phyloP scores from a whole-genome alignment of 2,113 vertebrate species.

The Nothobranchius furzeri region DNA sequence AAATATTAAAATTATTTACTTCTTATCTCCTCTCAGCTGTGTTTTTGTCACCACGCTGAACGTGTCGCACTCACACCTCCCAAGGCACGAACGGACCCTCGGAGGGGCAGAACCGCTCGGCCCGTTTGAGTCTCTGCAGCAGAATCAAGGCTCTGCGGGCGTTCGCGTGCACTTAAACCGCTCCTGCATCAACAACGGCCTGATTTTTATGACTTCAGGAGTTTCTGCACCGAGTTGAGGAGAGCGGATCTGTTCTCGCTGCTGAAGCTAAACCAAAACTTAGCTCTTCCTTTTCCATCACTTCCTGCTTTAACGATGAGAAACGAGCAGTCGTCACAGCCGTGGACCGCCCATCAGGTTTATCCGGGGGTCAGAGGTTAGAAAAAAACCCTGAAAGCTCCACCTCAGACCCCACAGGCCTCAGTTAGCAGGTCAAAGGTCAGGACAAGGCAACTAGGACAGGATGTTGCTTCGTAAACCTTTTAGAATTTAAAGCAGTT shows the following conservation, averaged over 20 bases:
- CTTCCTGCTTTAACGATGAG: no score
- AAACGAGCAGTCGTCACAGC: background rate
- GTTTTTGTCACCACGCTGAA: constrained; percentile 49
- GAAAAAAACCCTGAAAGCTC: background rate
- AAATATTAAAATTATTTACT: constrained; percentile 75
- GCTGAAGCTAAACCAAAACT: background rate
- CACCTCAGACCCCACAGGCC: background rate
- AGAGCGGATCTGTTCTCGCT: background rate
- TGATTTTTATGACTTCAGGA: background rate
- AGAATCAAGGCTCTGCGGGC: no score
- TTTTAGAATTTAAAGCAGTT: no score
- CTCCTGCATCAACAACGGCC: background rate
- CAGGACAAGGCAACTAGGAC: no score
- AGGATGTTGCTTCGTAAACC: no score
- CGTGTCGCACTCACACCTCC: constrained; percentile 47
- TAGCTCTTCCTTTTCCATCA: no score
- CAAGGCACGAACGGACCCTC: constrained; percentile 17
- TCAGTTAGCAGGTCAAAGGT: constrained; percentile 1
- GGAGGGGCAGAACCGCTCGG: background rate
- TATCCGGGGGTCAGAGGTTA: background rate
- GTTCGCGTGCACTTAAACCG: background rate
- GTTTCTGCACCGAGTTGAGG: no score
- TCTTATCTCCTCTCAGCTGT: constrained; percentile 65
- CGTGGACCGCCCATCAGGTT: background rate
- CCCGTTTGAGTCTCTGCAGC: no score